These are phyloP conservation scores for Notamacropus eugenii DNA, from an alignment of 2,797 vertebrate species.

Conservation along the genomic window DNA sequence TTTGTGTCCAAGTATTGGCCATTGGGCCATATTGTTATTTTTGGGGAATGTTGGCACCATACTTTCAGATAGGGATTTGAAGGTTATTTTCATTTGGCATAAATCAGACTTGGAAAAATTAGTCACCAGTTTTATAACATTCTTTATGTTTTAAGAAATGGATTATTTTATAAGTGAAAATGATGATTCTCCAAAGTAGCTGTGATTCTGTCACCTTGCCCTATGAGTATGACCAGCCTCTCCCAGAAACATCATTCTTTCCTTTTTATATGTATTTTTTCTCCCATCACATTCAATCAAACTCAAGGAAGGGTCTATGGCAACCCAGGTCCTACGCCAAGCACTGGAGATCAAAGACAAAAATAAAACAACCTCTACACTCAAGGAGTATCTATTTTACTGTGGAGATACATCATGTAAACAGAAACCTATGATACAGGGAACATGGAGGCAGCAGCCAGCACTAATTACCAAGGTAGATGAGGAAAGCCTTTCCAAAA, in stretches of 20 bases:
- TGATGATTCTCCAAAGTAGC: conserved; percentile 33
- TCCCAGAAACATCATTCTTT: background rate
- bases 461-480: background rate
- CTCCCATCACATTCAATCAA: background rate
- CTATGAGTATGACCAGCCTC: background rate
- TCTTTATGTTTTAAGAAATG: conserved; percentile 38
- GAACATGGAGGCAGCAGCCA: background rate
- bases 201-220: conserved; percentile 21
- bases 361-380: background rate
- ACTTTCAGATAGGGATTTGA: conserved; percentile 10
- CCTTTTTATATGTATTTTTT: background rate
- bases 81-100: conserved; percentile 24
- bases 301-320: background rate
- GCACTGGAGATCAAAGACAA: background rate
- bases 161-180: background rate
- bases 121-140: conserved; percentile 11
- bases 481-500: background rate
- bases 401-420: background rate
- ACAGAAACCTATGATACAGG: background rate
- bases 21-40: conserved; percentile 4
- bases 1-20: conserved; percentile 53
- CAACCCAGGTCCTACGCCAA: background rate
- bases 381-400: background rate
- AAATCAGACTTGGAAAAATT: conserved; percentile 36
- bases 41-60: background rate